Conservation (phyloP, 2,888 invertebrate species). For the Plebejus anna region DNA sequence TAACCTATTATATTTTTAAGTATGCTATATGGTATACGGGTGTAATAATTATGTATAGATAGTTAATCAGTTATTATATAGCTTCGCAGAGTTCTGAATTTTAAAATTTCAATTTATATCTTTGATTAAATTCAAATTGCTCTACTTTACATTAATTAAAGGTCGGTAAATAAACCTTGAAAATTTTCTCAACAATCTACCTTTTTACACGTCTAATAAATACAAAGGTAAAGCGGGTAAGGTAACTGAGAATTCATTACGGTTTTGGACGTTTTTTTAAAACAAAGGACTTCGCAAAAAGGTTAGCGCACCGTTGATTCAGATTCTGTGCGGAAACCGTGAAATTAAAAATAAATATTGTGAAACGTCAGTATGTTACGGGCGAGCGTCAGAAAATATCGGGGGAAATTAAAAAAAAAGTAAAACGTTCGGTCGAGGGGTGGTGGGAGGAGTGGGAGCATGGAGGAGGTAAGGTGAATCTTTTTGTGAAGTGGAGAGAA, state of each 20-base stretch:
- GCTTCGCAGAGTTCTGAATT: too few relatives aligned
- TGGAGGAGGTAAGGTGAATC: conserved; percentile 70
- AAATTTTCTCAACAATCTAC: background rate
- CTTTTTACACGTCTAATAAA: background rate
- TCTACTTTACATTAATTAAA: background rate
- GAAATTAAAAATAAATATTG: conserved; percentile 80
- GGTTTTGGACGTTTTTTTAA: conserved; percentile 56
- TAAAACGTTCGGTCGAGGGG: conserved; percentile 58
- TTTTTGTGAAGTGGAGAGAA: conserved; percentile 80
- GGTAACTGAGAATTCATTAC: conserved; percentile 51
- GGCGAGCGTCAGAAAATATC: conserved; percentile 55
- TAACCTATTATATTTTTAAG: too few relatives aligned
- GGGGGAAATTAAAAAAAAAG: conserved; percentile 61
- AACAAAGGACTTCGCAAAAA: conserved; percentile 64
- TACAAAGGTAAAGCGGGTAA: conserved; percentile 36
- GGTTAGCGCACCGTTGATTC: conserved; percentile 63
- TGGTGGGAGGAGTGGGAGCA: conserved; percentile 54
- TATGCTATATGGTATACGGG: too few relatives aligned
- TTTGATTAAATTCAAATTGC: too few relatives aligned
- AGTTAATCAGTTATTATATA: too few relatives aligned
- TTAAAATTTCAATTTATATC: too few relatives aligned
- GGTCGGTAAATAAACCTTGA: background rate
- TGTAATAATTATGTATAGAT: too few relatives aligned
- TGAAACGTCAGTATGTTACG: conserved; percentile 78
- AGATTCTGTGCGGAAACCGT: conserved; percentile 70